A percentile compares a stretch with the other conserved stretches of the same genome.
Conservation (phyloP, 30 jellyfish, hydroid and myxozoan species). For the Pelagia noctiluca region DNA sequence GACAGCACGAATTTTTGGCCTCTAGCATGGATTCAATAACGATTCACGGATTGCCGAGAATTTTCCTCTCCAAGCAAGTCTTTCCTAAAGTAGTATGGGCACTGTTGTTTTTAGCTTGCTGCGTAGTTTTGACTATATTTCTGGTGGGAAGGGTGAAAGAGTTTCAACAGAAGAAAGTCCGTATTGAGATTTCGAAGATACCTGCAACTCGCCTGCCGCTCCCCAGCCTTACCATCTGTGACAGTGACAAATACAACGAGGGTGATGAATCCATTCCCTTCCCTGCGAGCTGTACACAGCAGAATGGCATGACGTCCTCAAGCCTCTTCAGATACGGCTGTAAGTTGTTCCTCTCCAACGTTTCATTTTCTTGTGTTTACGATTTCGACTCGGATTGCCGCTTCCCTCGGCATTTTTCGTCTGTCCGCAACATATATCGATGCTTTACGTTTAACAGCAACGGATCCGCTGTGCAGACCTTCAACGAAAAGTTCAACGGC, state of each 20-base stretch:
- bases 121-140: neutral
- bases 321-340: neutral
- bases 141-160: neutral
- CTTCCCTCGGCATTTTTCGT: neutral
- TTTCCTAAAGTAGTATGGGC: neutral
- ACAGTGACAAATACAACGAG: neutral
- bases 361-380: neutral
- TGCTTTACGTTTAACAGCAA: neutral
- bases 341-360: neutral
- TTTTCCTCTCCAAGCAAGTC: neutral
- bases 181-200: neutral
- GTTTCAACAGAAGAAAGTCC: neutral
- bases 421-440: neutral
- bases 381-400: neutral
- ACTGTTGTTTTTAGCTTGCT: neutral
- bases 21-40: slow-evolving; percentile 19
- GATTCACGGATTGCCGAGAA: slow-evolving; percentile 14
- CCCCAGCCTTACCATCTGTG: neutral
- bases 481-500: neutral
- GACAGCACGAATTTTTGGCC: too few species aligned
- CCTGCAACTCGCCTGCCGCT: neutral
- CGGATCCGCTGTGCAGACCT: neutral
- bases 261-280: neutral
- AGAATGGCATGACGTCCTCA: neutral
- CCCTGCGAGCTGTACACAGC: neutral